Conservation (phyloP, 2,113 vertebrate species). For the Podarcis raffonei region DNA sequence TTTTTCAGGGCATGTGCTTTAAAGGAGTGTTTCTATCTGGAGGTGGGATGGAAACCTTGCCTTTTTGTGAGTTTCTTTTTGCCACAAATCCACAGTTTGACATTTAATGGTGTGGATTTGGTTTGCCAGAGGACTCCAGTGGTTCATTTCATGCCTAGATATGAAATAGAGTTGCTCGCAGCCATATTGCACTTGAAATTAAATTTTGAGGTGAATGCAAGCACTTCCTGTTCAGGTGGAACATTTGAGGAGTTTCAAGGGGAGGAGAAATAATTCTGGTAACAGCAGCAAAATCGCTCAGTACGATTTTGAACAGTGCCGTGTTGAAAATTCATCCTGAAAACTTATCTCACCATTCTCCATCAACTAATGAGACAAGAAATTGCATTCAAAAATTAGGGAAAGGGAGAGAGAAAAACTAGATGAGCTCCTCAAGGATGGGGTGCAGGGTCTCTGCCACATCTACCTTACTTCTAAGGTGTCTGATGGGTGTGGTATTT, state of each 20-base stretch:
- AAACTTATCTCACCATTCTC: too few species aligned
- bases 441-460: too few species aligned
- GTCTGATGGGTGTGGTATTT: too few species aligned
- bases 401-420: too few species aligned
- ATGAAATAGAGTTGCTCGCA: background rate
- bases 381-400: too few species aligned
- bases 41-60: conserved; percentile 21
- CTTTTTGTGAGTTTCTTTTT: background rate
- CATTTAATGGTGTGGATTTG: background rate
- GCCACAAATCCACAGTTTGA: background rate
- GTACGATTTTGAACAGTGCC: background rate
- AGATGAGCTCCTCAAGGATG: too few species aligned
- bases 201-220: background rate
- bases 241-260: too few species aligned
- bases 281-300: background rate
- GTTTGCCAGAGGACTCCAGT: background rate
- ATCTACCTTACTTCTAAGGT: too few species aligned
- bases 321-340: background rate
- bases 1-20: conserved; percentile 23
- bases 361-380: too few species aligned
- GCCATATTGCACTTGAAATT: too few species aligned
- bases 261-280: background rate
- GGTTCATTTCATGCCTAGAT: background rate
- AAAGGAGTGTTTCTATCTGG: conserved; percentile 40
- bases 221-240: background rate